Base-by-base conservation (phyloP, 2,113 vertebrate genomes). In the Rhizomys pruinosus region DNA sequence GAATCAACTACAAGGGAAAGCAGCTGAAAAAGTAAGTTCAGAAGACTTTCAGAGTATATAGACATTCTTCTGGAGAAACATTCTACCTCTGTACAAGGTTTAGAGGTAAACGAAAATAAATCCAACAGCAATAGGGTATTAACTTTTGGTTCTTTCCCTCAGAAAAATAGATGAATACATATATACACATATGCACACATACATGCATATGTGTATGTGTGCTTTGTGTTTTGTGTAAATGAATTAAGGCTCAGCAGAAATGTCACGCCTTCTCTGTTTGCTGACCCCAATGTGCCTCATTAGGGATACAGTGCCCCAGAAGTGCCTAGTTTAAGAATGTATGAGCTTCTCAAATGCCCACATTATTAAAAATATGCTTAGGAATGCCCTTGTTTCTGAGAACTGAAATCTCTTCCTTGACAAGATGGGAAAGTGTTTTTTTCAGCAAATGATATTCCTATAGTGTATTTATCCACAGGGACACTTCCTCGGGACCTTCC, bases 291-390 rank as follows among this genome's bases (percentile, higher is more conserved):
- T 81, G 88, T 84, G 79, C 90, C 91, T 95, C 90, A 91, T 92
- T 94, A 94, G 94, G 85, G 66, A 95, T 64, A 88, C 20, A 90
- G 73, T 89, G 87, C 74, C 34, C 17, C 76, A 37, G 42, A 87
- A 91, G 59, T 71, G 29, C 27, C 72, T 71, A 73, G 34, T 92
- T 96, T 92, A 93, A 95, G 78, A 96, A 79, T 72, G 77, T 29
- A 92, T 84, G 94, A 93, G 82, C 82, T 95, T 80, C 34, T 71
- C 57, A 91, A 91, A 94, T 80, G 86, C 27, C 88, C 69, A 93
- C 78, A 68, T 96, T 97, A 95, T 68, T 87, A 93, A 84, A 94
- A 95, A 89, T 91, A 84, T 86, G 71, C 71, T 86, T 87, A 84
- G 61, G 34, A 87, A 93, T 78, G 66, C 32, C 57, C 74, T 95